Base-by-base conservation (phyloP, 2,797 vertebrate species). In the Taenioides sp. region DNA sequence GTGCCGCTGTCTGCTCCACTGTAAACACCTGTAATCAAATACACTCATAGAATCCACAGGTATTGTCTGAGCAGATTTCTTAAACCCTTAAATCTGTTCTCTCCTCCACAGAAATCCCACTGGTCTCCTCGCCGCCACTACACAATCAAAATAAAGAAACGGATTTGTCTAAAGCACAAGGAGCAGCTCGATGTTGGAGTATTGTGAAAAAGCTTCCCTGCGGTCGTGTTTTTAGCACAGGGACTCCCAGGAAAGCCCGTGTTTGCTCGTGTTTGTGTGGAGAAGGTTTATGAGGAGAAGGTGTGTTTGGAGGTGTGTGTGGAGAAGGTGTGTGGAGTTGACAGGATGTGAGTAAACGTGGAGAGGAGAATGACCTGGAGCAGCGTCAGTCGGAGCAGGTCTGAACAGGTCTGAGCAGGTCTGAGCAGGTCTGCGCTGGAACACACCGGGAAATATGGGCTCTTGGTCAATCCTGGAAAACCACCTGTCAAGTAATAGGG, bases 281-380 rank as follows among this genome's bases (percentile, higher is more conserved):
- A 23, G 10, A 23, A 57, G 23, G 55, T 58, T 23, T 37, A 9
- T 71, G 31, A 47, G 47, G 18, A 80, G 22, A 63, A 83, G 80
- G 84, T 70, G n/a, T 31, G 28, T 31, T 17, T 37, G 25, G 25
- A 27, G 25, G 25, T 81, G 77, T 86, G 9, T 57, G n/a, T 57
- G 10, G n/a, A 23, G 10, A 22, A 22, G 25, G 55, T 34, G 31
- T 71, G 37, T 28, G 57, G 57, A 22, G 55, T 40, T 50, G 70
- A n/a, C 14, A 52, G 49, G 18, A 80, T 22, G 10, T 75, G 79
- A 68, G 83, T 72, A 10, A 65, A 83, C 80, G 84, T 70, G n/a
- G 69, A 68, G 65, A 50, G 65, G 72, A 60, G 7, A 27, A 60
- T 14, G 6, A 62, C 60, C 34, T 67, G 69, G 65, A 23, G 62